Percentiles rank a stretch among this genome's conserved stretches.
Conservation (phyloP, 2,797 vertebrate species). For the Chaetophractus vellerosus region DNA sequence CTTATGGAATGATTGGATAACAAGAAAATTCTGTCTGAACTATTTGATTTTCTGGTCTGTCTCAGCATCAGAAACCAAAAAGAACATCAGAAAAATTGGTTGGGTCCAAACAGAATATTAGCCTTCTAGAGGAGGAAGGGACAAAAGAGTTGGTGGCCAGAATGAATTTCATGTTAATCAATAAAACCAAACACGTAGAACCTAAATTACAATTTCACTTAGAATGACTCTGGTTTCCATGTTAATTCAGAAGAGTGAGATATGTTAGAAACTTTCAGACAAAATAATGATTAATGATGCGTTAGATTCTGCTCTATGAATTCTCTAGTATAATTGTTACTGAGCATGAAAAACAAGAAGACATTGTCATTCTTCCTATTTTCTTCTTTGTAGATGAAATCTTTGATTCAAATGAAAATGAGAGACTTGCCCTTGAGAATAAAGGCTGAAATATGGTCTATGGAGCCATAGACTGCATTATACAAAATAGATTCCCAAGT, state of each 20-base stretch:
- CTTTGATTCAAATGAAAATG: conserved; percentile 53
- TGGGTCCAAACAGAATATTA: not conserved
- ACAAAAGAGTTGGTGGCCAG: not conserved
- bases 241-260: not conserved
- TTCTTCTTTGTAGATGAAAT: conserved; percentile 53
- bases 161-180: conserved; percentile 1
- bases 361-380: conserved; percentile 37
- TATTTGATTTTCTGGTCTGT: not conserved
- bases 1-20: not conserved
- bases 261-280: not conserved
- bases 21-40: not conserved
- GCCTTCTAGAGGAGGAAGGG: not conserved
- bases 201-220: not conserved
- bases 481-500: not conserved
- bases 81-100: not conserved
- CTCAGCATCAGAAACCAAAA: not conserved
- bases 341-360: not conserved
- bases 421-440: not conserved
- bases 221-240: not conserved
- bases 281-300: not conserved
- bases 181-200: not conserved
- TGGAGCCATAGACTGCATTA: not conserved
- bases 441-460: not conserved
- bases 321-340: not conserved
- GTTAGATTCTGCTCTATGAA: not conserved